phyloP scores from a whole-genome alignment of 2,797 vertebrate genomes.

The Leptoclinus maculatus region DNA sequence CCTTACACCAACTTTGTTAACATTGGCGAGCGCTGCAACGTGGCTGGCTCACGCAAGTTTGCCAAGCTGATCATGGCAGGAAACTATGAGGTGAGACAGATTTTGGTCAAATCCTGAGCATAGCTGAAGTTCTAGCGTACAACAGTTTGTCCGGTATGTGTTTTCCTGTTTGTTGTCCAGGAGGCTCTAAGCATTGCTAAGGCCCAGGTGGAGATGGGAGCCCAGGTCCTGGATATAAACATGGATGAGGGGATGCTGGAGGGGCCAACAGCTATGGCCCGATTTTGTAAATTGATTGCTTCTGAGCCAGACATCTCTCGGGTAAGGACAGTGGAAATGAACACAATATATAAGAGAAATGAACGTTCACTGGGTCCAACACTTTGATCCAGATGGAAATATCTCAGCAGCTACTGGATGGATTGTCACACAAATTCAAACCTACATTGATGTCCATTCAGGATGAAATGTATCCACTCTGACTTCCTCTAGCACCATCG shows the following conservation, averaged over 20 bases:
- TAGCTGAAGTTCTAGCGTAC: background rate
- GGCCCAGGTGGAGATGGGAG: slow-evolving; percentile 96
- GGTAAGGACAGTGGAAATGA: slow-evolving; percentile 71
- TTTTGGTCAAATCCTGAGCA: background rate
- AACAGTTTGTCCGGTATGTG: background rate
- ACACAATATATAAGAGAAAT: background rate
- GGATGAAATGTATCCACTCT: background rate
- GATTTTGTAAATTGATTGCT: slow-evolving; percentile 93
- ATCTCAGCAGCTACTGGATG: background rate
- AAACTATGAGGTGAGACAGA: slow-evolving; percentile 89
- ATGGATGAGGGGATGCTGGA: slow-evolving; percentile 99
- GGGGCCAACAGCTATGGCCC: slow-evolving; percentile 90
- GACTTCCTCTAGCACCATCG: background rate
- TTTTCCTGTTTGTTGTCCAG: slow-evolving; percentile 72
- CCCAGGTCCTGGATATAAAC: slow-evolving; percentile 96
- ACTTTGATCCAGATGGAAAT: background rate
- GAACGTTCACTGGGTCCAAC: background rate
- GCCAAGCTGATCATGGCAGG: slow-evolving; percentile 94
- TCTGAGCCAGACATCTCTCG: slow-evolving; percentile 95
- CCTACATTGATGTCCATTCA: background rate
- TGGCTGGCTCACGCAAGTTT: slow-evolving; percentile 94
- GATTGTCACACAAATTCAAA: background rate
- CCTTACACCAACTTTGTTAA: slow-evolving; percentile 98
- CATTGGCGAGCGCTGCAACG: slow-evolving; percentile 97
- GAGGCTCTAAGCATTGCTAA: slow-evolving; percentile 93